These are phyloP conservation scores for Otolemur garnettii DNA, from an alignment of 2,113 vertebrate genomes.

Conservation along the genomic window DNA sequence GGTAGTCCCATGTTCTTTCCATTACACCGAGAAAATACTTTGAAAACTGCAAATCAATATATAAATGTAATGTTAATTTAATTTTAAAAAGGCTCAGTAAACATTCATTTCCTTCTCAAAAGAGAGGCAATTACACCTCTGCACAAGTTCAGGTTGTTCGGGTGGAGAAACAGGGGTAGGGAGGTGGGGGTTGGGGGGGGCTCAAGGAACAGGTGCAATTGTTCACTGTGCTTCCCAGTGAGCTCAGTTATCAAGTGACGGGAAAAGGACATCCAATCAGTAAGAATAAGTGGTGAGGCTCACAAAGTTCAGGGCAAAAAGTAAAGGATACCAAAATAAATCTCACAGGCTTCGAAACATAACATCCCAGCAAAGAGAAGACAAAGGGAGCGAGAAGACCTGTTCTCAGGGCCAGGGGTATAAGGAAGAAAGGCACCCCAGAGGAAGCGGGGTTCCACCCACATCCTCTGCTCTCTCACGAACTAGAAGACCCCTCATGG, in stretches of 20 bases:
- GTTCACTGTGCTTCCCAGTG: background rate
- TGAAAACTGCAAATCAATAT: conserved; percentile 67
- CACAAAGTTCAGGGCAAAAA: conserved; percentile 6
- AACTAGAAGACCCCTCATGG: background rate
- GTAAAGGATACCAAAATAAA: background rate
- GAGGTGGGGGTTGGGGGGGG: too few species aligned
- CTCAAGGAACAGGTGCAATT: background rate
- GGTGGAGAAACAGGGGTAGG: background rate
- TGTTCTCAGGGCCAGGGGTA: background rate
- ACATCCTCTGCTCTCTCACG: background rate
- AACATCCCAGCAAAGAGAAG: background rate
- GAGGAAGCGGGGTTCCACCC: background rate
- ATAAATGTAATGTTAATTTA: conserved; percentile 61
- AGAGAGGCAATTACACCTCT: background rate
- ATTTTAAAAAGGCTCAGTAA: background rate
- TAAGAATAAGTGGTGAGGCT: background rate
- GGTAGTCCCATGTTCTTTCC: background rate
- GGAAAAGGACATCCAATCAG: background rate
- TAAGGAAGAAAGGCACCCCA: background rate
- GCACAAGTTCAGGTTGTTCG: background rate
- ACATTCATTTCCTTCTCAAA: background rate
- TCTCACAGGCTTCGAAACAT: conserved; percentile 28
- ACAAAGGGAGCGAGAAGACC: background rate
- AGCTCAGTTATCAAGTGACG: background rate
- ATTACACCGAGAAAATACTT: conserved; percentile 58